Conservation (phyloP, 2,113 vertebrate genomes). For the Anseranas semipalmata region DNA sequence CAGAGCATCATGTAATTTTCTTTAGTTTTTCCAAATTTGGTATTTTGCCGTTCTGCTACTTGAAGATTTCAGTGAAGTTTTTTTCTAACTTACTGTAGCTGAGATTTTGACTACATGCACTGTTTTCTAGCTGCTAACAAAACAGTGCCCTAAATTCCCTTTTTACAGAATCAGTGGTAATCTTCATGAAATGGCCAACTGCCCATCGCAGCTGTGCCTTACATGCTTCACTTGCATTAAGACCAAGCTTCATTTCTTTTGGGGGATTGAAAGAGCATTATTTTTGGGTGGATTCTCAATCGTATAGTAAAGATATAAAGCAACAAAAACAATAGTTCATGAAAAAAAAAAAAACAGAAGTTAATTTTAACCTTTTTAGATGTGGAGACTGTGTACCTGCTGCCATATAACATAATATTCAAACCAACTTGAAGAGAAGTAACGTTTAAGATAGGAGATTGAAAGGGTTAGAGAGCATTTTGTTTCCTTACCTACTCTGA, state of each 20-base stretch:
- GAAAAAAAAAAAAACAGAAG: background rate
- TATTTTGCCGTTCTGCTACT: background rate
- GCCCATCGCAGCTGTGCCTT: constrained; percentile 17
- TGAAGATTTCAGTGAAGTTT: background rate
- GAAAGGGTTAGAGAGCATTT: background rate
- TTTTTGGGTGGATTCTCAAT: constrained; percentile 18
- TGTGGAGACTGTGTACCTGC: background rate
- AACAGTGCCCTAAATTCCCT: constrained; percentile 14
- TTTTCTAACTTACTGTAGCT: background rate
- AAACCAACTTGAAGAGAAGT: background rate
- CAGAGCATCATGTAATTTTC: background rate
- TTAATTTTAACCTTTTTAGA: background rate
- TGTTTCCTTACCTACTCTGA: background rate
- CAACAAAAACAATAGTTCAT: background rate
- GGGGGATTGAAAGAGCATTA: background rate
- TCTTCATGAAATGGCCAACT: constrained; percentile 27
- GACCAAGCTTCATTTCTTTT: background rate
- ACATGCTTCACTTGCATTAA: constrained; percentile 36
- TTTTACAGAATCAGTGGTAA: background rate
- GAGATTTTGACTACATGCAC: background rate
- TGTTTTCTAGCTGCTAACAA: background rate
- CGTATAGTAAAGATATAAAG: background rate
- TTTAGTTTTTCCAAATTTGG: background rate
- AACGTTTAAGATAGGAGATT: background rate
- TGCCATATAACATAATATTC: background rate